Conservation (phyloP, 2,888 invertebrate genomes). For the Stomorhina lunata region DNA sequence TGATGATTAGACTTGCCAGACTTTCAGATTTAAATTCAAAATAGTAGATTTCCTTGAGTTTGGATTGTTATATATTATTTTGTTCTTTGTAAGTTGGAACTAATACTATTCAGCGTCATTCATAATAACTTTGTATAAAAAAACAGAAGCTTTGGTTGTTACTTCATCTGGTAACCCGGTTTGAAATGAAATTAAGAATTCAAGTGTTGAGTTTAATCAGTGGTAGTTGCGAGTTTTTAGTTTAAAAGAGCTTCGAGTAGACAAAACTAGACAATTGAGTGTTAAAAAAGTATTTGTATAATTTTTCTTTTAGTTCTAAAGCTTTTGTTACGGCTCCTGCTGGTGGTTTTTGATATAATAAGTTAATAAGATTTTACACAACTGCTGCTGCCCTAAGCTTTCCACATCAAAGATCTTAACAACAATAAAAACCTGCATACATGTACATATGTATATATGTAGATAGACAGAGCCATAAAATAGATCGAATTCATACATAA, state of each 20-base stretch:
- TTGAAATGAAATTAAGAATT: background rate
- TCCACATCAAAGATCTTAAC: constrained; percentile 36
- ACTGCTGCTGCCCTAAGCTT: constrained; percentile 39
- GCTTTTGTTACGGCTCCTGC: background rate
- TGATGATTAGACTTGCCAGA: background rate
- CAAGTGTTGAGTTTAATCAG: background rate
- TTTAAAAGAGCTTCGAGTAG: too few relatives aligned
- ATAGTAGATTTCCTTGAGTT: too few relatives aligned
- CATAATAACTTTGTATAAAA: too few relatives aligned
- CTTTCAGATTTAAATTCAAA: background rate
- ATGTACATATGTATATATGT: too few relatives aligned
- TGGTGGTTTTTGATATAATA: background rate
- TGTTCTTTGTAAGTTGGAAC: too few relatives aligned
- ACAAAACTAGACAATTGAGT: too few relatives aligned
- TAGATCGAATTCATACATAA: background rate
- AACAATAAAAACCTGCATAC: background rate
- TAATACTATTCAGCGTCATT: too few relatives aligned
- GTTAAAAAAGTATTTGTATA: too few relatives aligned
- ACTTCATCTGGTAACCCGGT: background rate
- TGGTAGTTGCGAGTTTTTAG: background rate
- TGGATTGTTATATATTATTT: too few relatives aligned
- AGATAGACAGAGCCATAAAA: background rate
- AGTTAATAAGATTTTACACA: background rate
- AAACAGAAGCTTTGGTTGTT: too few relatives aligned
- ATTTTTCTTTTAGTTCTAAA: constrained; percentile 33